These are phyloP conservation scores for Aphidius colemani DNA, from an alignment of 2,888 invertebrate species.

Conservation along the genomic window DNA sequence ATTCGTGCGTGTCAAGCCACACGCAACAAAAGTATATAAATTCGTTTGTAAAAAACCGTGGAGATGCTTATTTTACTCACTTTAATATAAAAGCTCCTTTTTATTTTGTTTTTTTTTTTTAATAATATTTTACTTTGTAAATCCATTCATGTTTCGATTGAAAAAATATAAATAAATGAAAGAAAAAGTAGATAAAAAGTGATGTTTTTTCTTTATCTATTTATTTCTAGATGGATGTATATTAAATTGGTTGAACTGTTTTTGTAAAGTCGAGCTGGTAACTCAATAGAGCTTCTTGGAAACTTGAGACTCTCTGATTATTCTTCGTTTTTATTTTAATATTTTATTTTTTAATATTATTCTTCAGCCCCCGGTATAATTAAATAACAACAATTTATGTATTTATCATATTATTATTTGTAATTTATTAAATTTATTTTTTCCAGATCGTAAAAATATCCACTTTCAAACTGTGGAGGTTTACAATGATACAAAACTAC, in stretches of 20 bases:
- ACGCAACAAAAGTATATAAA: slow-evolving; percentile 17
- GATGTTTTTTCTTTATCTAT: slow-evolving; percentile 5
- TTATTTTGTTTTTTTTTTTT: slow-evolving; percentile 10
- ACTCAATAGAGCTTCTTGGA: neutral
- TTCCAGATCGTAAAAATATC: slow-evolving; percentile 43
- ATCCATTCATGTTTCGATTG: slow-evolving; percentile 17
- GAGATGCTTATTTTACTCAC: neutral
- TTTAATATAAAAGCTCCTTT: neutral
- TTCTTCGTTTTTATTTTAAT: neutral
- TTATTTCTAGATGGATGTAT: neutral
- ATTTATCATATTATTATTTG: too few species aligned
- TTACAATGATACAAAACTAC: slow-evolving; percentile 75
- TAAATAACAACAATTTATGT: too few species aligned
- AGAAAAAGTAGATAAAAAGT: neutral
- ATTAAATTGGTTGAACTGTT: neutral
- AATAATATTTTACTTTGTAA: slow-evolving; percentile 14
- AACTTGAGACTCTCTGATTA: neutral
- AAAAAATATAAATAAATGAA: neutral
- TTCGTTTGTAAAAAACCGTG: slow-evolving; percentile 12
- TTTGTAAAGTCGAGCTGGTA: neutral
- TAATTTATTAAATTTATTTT: slow-evolving; percentile 4
- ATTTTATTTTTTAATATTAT: too few species aligned
- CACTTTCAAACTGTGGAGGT: slow-evolving; percentile 61
- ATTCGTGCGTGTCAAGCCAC: slow-evolving; percentile 9
- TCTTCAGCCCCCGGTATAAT: too few species aligned